Conservation (phyloP, 2,888 invertebrate species). For the Adineta ricciae region DNA sequence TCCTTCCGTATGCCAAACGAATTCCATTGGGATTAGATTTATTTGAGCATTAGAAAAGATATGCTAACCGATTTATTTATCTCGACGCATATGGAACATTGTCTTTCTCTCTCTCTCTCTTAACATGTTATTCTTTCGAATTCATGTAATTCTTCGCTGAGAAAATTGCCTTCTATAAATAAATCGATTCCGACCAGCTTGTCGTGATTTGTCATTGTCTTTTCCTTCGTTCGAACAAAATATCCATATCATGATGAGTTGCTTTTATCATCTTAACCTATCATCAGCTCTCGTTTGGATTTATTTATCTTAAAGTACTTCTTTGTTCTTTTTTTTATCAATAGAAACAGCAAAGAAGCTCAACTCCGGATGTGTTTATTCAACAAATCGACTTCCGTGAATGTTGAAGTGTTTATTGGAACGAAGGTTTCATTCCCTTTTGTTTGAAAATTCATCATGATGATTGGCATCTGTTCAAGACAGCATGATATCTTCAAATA, state of each 20-base stretch:
- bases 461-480: too few relatives aligned
- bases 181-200: not conserved
- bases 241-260: not conserved
- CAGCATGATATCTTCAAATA: not conserved
- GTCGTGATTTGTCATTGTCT: not conserved
- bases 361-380: not conserved
- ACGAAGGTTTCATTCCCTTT: not conserved
- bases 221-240: not conserved
- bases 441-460: not conserved
- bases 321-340: not conserved
- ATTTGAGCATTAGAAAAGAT: not conserved
- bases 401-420: not conserved
- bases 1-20: not conserved
- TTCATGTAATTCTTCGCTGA: not conserved
- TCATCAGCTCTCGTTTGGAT: not conserved
- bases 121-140: not conserved
- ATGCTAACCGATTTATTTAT: not conserved
- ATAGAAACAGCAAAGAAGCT: not conserved
- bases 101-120: not conserved
- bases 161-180: not conserved
- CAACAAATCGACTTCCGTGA: not conserved
- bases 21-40: not conserved
- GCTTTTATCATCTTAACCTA: not conserved
- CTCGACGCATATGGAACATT: not conserved
- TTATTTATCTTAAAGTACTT: not conserved